Evolutionary conservation across 2,888 invertebrate genomes (phyloP).

Genomic region (Onchidella celtica): DNA sequence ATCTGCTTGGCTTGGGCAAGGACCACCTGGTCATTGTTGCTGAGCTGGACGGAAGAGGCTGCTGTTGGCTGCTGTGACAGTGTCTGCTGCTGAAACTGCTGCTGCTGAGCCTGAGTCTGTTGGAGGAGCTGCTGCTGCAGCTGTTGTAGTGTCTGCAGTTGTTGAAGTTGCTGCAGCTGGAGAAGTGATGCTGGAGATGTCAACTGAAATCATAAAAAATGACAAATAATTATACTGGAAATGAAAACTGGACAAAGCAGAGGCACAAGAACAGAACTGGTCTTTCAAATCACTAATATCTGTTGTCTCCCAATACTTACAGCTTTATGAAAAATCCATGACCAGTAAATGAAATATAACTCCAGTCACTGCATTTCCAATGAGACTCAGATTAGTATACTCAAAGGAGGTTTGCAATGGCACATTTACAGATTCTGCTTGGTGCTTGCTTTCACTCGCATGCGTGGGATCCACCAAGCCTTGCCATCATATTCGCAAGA

Average conservation of each 20-base stretch:
- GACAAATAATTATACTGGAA: not conserved
- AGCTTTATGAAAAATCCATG: too few relatives aligned
- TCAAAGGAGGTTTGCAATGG: too few relatives aligned
- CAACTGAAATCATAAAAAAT: slow-evolving; percentile 34
- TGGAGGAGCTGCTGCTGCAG: slow-evolving; percentile 79
- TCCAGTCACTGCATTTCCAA: too few relatives aligned
- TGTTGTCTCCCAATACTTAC: too few relatives aligned
- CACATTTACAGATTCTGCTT: too few relatives aligned
- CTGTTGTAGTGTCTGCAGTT: slow-evolving; percentile 56
- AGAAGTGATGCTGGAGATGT: slow-evolving; percentile 46
- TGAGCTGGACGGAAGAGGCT: slow-evolving; percentile 47
- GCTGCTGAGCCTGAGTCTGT: slow-evolving; percentile 65
- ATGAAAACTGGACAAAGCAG: not conserved
- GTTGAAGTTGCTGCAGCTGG: slow-evolving; percentile 54
- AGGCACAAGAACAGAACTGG: not conserved
- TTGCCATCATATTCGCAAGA: too few relatives aligned
- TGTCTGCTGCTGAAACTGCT: slow-evolving; percentile 55
- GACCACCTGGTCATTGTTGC: slow-evolving; percentile 70
- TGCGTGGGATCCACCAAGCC: too few relatives aligned
- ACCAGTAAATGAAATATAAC: too few relatives aligned
- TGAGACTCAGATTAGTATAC: too few relatives aligned
- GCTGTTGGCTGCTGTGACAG: slow-evolving; percentile 50
- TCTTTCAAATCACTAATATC: too few relatives aligned
- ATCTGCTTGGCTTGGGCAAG: slow-evolving; percentile 91
- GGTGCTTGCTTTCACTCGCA: too few relatives aligned